phyloP scores from a whole-genome alignment of 2,888 invertebrate genomes.

The Urechis unicinctus region DNA sequence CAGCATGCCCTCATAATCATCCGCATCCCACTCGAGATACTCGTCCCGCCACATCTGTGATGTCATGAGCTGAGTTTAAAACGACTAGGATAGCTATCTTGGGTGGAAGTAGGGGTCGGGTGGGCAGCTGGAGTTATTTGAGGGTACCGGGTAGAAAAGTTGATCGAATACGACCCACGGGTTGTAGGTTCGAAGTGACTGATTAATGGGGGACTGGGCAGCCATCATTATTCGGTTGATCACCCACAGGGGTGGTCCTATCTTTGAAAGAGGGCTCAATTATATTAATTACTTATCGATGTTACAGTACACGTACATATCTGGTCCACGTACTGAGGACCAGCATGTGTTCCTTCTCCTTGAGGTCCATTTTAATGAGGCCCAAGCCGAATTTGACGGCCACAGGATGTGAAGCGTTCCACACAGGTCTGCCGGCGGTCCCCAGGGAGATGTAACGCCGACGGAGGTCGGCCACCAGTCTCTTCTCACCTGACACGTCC shows the following conservation, averaged over 20 bases:
- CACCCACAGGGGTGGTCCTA: no score
- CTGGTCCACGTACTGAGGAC: slow-evolving; percentile 12
- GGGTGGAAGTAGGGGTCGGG: no score
- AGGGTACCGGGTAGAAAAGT: no score
- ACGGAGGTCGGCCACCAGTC: slow-evolving; percentile 2
- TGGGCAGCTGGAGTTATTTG: no score
- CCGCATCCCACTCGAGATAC: slow-evolving; percentile 13
- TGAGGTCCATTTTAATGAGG: slow-evolving; percentile 16
- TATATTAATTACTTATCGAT: background rate
- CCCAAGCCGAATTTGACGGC: slow-evolving; percentile 12
- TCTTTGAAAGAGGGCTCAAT: no score
- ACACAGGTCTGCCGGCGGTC: slow-evolving; percentile 12
- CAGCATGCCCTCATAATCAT: slow-evolving; percentile 1
- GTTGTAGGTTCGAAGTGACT: no score
- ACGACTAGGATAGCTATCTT: background rate
- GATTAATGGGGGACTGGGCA: no score
- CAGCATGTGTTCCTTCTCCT: slow-evolving; percentile 16
- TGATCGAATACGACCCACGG: no score
- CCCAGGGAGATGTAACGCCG: slow-evolving; percentile 6
- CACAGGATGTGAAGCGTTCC: slow-evolving; percentile 8
- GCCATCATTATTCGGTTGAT: no score
- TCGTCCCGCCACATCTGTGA: slow-evolving; percentile 14
- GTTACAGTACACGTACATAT: slow-evolving; percentile 7
- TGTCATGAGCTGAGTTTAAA: slow-evolving; percentile 1
- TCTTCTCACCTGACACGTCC: slow-evolving; percentile 11